phyloP scores from a whole-genome alignment of 2,113 vertebrate genomes.

The Festucalex cinctus region DNA sequence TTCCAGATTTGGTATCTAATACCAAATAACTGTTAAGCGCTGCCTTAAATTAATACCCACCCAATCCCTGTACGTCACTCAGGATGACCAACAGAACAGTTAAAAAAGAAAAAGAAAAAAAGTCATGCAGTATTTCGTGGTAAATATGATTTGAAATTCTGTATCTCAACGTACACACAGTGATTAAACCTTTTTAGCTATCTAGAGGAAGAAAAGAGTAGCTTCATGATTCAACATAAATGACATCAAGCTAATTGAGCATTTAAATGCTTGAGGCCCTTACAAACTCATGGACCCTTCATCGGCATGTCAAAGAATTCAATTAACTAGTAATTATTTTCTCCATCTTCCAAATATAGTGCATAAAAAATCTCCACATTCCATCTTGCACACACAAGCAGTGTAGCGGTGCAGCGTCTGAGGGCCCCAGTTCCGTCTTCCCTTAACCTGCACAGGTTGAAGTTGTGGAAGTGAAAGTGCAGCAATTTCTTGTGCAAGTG shows the following conservation, averaged over 20 bases:
- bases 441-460: too few species aligned
- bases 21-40: too few species aligned
- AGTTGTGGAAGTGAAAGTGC: background rate
- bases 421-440: background rate
- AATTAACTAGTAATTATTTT: background rate
- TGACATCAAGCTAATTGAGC: background rate
- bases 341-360: background rate
- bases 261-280: background rate
- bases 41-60: too few species aligned
- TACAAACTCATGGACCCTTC: background rate
- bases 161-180: background rate
- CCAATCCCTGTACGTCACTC: too few species aligned
- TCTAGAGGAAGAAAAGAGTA: background rate
- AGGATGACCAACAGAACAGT: too few species aligned
- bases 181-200: background rate
- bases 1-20: too few species aligned
- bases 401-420: background rate
- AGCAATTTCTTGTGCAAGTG: background rate
- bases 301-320: background rate
- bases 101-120: too few species aligned
- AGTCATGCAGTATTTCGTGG: background rate
- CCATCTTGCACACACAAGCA: background rate
- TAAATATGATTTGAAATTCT: background rate
- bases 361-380: background rate
- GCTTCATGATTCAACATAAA: background rate